Base-by-base conservation (phyloP, 2,888 invertebrate species). In the Trachelus stipa region DNA sequence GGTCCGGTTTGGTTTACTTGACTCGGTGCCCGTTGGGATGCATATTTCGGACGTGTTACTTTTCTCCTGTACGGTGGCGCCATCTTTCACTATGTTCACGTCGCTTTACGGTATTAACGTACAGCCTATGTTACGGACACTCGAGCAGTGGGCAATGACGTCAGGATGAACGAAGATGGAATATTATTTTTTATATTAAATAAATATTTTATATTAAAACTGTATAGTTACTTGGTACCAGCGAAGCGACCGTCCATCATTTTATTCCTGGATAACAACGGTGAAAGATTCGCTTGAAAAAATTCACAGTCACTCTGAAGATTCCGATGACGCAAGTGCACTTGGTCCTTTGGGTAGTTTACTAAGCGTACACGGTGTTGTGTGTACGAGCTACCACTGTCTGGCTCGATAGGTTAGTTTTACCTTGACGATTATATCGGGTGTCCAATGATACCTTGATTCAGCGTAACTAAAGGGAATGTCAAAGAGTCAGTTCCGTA, bases 21-120 rank as follows among this genome's bases (percentile, higher is more conserved):
- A 56, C 56, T 56, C 9, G 23, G 23, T 56, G 56, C 9, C 23
- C 23, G 56, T 2, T 6, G 15, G 15, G 56, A 56, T 56, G 56
- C 23, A 56, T 56, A 56, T 56, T 56, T 15, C 35, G 15, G 9
- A 56, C 23, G 56, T 56, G 56, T 56, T 71, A 12, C 12, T 71
- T 31, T 12, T 31, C 71, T 71, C 71, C 71, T 71, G 71, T 71
- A 33, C 31, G 71, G 71, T 71, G 71, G 71, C 71, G 71, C 71
- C 71, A 71, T 34, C 71, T 56, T 56, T 56, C 23, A 56, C 56
- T 56, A 0, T 23, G 2, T 9, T 56, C 23, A 2, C 15, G 23
- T 56, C 56, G 23, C 56, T 56, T 56, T 9, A 56, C 56, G 56
- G 56, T 56, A 56, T 56, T 9, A 15, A 56, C 9, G 23, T 56